Conservation (phyloP, 2,888 invertebrate genomes). For the Ametastegia equiseti region DNA sequence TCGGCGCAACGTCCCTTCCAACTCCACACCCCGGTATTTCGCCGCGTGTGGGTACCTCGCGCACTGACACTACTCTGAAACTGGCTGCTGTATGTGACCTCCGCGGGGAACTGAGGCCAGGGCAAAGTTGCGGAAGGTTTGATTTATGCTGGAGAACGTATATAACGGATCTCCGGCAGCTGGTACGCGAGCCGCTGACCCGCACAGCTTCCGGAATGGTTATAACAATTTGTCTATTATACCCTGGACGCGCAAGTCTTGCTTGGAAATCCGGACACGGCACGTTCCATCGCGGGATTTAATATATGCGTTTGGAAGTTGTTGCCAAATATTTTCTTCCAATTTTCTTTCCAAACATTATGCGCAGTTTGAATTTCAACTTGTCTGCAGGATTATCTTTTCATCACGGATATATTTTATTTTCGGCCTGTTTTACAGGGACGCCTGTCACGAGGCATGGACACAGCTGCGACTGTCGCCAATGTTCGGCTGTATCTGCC, state of each 20-base stretch:
- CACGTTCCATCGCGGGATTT: background rate
- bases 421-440: conserved; percentile 78
- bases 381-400: background rate
- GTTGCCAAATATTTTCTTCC: background rate
- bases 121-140: conserved; percentile 40
- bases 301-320: background rate
- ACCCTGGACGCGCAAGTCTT: background rate
- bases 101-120: conserved; percentile 7
- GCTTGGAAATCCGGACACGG: background rate
- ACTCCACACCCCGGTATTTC: conserved; percentile 13
- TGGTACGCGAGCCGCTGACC: conserved; percentile 40
- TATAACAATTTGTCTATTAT: conserved; percentile 40
- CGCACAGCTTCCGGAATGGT: conserved; percentile 37
- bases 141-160: conserved; percentile 36
- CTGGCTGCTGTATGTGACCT: background rate
- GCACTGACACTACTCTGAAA: conserved; percentile 10
- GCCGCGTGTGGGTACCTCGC: conserved; percentile 20
- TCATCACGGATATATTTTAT: background rate
- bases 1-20: conserved; percentile 32
- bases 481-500: conserved; percentile 95
- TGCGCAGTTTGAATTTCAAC: background rate
- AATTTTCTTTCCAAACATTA: background rate
- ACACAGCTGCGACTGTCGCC: conserved; percentile 90
- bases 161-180: conserved; percentile 36
- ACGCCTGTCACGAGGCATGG: conserved; percentile 92